phyloP scores from a whole-genome alignment of 2,888 invertebrate genomes.

The Drosophila paranaensis region DNA sequence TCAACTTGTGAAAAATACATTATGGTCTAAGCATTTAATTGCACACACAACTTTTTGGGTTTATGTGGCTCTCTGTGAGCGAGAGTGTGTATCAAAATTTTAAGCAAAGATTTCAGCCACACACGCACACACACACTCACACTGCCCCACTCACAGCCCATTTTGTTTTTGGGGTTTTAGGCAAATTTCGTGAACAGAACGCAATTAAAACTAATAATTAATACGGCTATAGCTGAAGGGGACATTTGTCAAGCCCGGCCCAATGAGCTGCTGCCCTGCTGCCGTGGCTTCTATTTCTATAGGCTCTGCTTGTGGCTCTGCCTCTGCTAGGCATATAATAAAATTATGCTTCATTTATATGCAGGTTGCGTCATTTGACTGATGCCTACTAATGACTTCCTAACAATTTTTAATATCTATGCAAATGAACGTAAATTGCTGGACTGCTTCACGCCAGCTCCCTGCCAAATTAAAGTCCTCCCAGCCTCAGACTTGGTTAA shows the following conservation, averaged over 20 bases:
- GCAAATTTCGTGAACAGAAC: slow-evolving; percentile 50
- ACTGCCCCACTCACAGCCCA: not conserved
- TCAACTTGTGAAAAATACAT: slow-evolving; percentile 80
- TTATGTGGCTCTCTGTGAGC: not conserved
- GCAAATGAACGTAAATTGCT: slow-evolving; percentile 81
- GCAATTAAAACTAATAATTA: slow-evolving; percentile 78
- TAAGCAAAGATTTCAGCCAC: slow-evolving; percentile 20
- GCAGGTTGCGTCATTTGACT: slow-evolving; percentile 80
- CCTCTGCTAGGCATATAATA: slow-evolving; percentile 55
- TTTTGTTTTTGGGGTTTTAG: not conserved
- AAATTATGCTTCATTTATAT: slow-evolving; percentile 81
- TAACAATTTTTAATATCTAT: slow-evolving; percentile 83
- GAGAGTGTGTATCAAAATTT: slow-evolving; percentile 11
- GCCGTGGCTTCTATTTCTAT: not conserved
- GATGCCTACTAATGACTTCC: slow-evolving; percentile 82
- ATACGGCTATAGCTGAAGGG: slow-evolving; percentile 48
- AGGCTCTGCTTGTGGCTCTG: not conserved
- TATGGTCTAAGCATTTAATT: slow-evolving; percentile 78
- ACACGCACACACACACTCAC: not conserved
- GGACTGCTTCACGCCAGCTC: slow-evolving; percentile 54
- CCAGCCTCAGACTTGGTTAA: slow-evolving; percentile 63
- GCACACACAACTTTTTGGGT: slow-evolving; percentile 58
- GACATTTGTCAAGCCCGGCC: slow-evolving; percentile 44
- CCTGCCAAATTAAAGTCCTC: slow-evolving; percentile 41
- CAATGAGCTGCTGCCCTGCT: slow-evolving; percentile 47